These are phyloP conservation scores for Atractosteus spatula DNA, from an alignment of 2,113 vertebrate genomes.

Conservation along the genomic window DNA sequence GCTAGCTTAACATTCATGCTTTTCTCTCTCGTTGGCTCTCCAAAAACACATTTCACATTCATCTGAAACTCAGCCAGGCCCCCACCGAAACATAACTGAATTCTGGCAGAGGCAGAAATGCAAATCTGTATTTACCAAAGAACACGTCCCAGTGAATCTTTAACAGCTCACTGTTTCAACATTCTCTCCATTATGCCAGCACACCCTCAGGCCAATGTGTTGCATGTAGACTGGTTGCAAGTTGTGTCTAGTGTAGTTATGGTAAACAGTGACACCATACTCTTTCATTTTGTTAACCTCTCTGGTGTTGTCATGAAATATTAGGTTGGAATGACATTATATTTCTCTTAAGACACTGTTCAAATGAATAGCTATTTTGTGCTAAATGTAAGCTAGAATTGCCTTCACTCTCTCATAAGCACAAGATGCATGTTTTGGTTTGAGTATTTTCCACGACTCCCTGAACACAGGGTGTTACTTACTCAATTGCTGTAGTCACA, in stretches of 20 bases:
- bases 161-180: not conserved
- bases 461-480: no score
- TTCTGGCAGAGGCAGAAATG: not conserved
- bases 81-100: not conserved
- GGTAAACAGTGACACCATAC: not conserved
- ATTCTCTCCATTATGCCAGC: not conserved
- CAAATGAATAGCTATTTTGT: no score
- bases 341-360: no score
- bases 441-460: no score
- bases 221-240: not conserved
- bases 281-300: not conserved
- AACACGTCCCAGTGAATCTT: not conserved
- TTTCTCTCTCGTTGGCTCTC: not conserved
- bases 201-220: slow-evolving; percentile 1
- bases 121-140: not conserved
- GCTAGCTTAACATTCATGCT: not conserved
- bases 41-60: not conserved
- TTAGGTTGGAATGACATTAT: no score
- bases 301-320: not conserved
- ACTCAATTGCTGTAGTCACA: no score
- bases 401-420: no score
- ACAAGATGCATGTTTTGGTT: no score
- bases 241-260: not conserved
- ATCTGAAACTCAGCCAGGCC: not conserved
- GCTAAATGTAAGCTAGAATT: no score